phyloP scores from a whole-genome alignment of 2,113 vertebrate species.

The Donacobius atricapilla region DNA sequence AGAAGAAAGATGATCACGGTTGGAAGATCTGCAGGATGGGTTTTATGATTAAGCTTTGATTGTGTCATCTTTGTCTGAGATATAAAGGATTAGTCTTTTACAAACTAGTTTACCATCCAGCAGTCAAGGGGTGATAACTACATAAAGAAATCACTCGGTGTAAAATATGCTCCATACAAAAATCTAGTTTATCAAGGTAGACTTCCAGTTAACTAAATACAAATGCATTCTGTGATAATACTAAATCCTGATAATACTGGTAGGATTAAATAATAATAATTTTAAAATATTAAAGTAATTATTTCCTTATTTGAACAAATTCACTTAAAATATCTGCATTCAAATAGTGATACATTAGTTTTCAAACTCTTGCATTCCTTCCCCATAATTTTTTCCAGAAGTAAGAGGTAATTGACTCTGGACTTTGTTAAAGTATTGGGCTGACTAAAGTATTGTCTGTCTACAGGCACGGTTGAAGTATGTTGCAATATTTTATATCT shows the following conservation, averaged over 20 bases:
- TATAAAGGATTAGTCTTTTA: background rate
- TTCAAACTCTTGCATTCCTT: background rate
- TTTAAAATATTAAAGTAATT: background rate
- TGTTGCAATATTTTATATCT: background rate
- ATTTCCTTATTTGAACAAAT: background rate
- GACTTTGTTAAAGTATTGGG: background rate
- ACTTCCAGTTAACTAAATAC: background rate
- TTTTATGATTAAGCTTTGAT: background rate
- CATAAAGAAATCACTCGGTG: background rate
- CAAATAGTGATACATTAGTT: background rate
- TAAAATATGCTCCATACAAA: background rate
- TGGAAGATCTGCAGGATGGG: background rate
- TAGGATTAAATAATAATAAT: background rate
- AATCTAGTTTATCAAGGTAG: background rate
- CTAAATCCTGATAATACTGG: background rate
- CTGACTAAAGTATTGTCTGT: background rate
- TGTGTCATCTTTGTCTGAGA: background rate
- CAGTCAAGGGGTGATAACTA: background rate
- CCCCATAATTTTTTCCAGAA: background rate
- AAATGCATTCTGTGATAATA: background rate
- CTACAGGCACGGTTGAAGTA: background rate
- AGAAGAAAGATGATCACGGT: fast-evolving
- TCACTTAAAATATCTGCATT: background rate
- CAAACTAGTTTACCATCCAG: background rate
- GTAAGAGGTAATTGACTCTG: background rate